Conservation (phyloP, 1,140 invertebrate species). For the Drosophila quadrilineata region DNA sequence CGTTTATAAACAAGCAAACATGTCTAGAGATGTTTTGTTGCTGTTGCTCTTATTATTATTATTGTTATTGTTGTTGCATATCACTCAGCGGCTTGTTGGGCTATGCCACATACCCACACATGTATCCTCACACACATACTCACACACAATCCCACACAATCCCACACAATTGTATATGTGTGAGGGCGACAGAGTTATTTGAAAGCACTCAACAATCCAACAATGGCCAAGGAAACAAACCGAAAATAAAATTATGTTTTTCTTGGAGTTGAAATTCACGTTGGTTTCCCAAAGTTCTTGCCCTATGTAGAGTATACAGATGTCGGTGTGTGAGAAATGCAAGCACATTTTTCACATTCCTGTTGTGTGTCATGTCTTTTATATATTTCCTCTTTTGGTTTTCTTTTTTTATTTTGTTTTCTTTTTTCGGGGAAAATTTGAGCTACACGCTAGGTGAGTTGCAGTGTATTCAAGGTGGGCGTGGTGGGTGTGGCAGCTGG, state of each 20-base stretch:
- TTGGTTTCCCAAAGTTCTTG: no score
- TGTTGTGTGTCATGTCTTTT: neutral
- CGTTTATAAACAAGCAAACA: conserved; percentile 71
- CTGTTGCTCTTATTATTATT: conserved; percentile 3
- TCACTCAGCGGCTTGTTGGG: conserved; percentile 65
- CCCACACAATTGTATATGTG: no score
- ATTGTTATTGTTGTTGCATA: conserved; percentile 44
- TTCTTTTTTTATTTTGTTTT: neutral
- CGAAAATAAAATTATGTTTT: neutral
- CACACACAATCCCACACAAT: no score
- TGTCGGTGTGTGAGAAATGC: conserved; percentile 6
- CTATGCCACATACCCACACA: no score
- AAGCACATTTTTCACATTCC: conserved; percentile 3
- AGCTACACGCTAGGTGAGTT: neutral
- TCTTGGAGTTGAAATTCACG: neutral
- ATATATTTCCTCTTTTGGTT: no score
- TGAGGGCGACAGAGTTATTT: conserved; percentile 5
- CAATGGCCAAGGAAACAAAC: neutral
- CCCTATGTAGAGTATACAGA: neutral
- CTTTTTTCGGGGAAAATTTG: neutral
- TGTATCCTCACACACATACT: no score
- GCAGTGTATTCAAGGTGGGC: neutral
- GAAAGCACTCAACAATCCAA: neutral
- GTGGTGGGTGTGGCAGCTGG: neutral
- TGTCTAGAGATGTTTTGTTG: conserved; percentile 40